Conservation (phyloP, 2,888 invertebrate genomes). For the Lasius fuliginosus region DNA sequence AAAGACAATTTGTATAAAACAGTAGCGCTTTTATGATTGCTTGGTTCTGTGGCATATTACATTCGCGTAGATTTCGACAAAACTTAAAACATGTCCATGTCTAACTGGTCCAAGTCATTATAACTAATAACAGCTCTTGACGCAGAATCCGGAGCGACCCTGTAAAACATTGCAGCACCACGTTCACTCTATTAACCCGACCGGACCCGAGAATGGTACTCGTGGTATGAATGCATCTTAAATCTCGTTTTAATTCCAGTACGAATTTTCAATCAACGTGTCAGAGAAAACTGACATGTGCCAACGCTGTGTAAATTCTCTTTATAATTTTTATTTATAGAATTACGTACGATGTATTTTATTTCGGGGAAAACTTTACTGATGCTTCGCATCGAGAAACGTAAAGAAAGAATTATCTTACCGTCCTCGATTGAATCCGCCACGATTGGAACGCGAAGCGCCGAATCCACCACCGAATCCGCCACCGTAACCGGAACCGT, state of each 20-base stretch:
- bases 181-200: slow-evolving; percentile 62
- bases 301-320: not conserved
- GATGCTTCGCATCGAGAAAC: not conserved
- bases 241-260: not conserved
- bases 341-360: not conserved
- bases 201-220: not conserved
- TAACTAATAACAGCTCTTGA: slow-evolving; percentile 94
- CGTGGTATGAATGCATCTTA: not conserved
- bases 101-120: slow-evolving; percentile 96
- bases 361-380: not conserved
- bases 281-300: not conserved
- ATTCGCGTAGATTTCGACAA: slow-evolving; percentile 51
- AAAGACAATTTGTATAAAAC: not conserved
- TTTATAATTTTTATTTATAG: slow-evolving; percentile 2
- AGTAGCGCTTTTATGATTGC: slow-evolving; percentile 42
- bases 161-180: slow-evolving; percentile 76
- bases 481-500: slow-evolving; percentile 81
- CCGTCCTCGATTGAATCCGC: slow-evolving; percentile 86
- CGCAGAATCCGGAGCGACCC: slow-evolving; percentile 84
- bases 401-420: slow-evolving; percentile 73
- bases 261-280: not conserved
- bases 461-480: slow-evolving; percentile 84
- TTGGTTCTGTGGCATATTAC: slow-evolving; percentile 55
- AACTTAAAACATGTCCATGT: slow-evolving; percentile 92
- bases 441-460: slow-evolving; percentile 87